phyloP scores from a whole-genome alignment of 2,113 vertebrate genomes.

The Cynocephalus volans region DNA sequence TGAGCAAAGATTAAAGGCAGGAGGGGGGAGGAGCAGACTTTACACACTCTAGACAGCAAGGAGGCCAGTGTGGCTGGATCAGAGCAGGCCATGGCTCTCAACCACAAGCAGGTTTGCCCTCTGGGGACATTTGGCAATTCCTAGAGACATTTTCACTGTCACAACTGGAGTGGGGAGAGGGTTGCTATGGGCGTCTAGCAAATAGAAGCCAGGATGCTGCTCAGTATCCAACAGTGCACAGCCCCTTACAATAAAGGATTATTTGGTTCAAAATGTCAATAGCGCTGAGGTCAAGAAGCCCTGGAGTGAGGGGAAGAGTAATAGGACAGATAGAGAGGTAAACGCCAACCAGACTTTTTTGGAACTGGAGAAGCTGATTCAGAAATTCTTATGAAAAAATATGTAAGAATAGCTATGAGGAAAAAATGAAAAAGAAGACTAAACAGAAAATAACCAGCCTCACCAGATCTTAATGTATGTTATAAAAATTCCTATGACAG shows the following conservation, averaged over 20 bases:
- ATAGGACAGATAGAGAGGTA: neutral
- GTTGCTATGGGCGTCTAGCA: neutral
- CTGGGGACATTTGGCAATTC: neutral
- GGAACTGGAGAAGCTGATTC: slow-evolving; percentile 72
- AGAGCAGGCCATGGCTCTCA: neutral
- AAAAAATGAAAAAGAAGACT: neutral
- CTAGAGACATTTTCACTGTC: neutral
- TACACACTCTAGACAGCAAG: neutral
- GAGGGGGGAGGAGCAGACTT: no score
- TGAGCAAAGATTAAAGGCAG: neutral
- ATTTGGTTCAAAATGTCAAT: neutral
- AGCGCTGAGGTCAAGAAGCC: neutral
- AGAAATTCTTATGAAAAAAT: slow-evolving; percentile 77
- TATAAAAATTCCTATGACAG: neutral
- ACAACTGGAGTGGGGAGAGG: neutral
- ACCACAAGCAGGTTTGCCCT: neutral
- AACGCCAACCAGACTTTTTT: neutral
- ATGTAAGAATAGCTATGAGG: neutral
- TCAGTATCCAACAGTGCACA: neutral
- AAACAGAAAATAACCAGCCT: neutral
- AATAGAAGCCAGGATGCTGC: neutral
- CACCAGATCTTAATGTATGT: neutral
- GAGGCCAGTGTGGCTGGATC: neutral
- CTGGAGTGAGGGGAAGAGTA: neutral
- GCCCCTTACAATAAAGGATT: neutral